Evolutionary conservation across 2,888 invertebrate genomes (phyloP), one percentile per base, ranked within the genome.

Genomic region (Lepidochitona cinerea): DNA sequence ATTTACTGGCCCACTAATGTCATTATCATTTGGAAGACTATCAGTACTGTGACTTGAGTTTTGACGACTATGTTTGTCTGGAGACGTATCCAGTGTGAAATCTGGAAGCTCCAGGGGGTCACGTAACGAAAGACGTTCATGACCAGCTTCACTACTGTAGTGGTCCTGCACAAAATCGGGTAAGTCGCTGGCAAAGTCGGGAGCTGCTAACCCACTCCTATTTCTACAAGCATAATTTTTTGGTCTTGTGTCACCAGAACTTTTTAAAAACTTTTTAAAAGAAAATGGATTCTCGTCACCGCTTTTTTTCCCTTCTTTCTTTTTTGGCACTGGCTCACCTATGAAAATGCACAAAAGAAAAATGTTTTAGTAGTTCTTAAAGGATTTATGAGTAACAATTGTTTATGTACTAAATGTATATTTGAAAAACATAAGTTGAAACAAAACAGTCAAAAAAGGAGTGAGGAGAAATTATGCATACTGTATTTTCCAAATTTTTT

Each of bases 161-260:
- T 88, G 89, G 73, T 87, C 88, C 68, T 89, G 88, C 5, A 89
- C 89, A 83, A 89, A 89, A 72, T 89, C 89, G 32, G 89, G 89
- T 37, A 89, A 78, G 70, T 87, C 88, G 74, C 83, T 86, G 37
- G 88, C 86, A 59, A 86, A 83, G 72, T 88, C 87, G 53, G 81
- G 79, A 26, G 49, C 59, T 23, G 54, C 37, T 37, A 36, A 14
- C n/a, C 64, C 64, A 37, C 32, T 37, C 49, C 52, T 35, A 64
- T 68, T 32, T 26, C 52, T 52, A 9, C 59, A 1, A 37, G 23
- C 37, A 26, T 37, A 66, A 12, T 23, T 3, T 36, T 66, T 66
- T 2, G 66, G 35, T 32, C 26, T 32, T 18, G 18, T 4, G 9
- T 37, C 66, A 4, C 66, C 36, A 29, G 72, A 70, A 32, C 77